phyloP scores from a whole-genome alignment of 2,113 vertebrate species.

The Nycticorax nycticorax region DNA sequence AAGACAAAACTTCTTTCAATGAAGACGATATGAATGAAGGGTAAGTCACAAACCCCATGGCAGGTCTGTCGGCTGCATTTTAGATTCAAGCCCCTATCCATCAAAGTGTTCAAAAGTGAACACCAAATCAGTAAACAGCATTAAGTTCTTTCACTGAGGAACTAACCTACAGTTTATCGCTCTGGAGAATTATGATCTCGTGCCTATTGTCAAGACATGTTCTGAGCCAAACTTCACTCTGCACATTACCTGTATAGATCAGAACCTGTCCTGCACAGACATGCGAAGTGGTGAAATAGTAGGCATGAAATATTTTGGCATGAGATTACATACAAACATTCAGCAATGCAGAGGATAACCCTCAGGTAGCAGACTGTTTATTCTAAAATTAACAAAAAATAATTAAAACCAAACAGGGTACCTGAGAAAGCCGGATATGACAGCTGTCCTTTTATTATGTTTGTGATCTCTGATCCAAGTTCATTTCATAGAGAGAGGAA shows the following conservation, averaged over 20 bases:
- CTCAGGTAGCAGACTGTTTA: neutral
- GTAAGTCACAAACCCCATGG: neutral
- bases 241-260: neutral
- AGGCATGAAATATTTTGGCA: neutral
- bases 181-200: neutral
- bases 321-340: neutral
- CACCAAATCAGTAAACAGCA: neutral
- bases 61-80: neutral
- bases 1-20: neutral
- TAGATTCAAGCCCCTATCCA: neutral
- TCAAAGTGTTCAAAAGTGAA: neutral
- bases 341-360: neutral
- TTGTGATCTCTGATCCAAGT: neutral
- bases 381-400: neutral
- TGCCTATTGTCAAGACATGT: rapidly evolving
- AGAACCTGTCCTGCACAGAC: neutral
- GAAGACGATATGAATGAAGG: rapidly evolving
- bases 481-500: neutral
- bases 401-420: neutral
- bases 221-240: neutral
- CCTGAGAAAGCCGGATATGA: neutral
- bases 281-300: neutral
- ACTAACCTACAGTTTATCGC: neutral
- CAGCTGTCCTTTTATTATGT: neutral
- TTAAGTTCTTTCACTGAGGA: neutral